Percentiles rank a stretch among this genome's conserved stretches.
phyloP scores from a whole-genome alignment of 2,888 invertebrate species.

The Neoascia interrupta region DNA sequence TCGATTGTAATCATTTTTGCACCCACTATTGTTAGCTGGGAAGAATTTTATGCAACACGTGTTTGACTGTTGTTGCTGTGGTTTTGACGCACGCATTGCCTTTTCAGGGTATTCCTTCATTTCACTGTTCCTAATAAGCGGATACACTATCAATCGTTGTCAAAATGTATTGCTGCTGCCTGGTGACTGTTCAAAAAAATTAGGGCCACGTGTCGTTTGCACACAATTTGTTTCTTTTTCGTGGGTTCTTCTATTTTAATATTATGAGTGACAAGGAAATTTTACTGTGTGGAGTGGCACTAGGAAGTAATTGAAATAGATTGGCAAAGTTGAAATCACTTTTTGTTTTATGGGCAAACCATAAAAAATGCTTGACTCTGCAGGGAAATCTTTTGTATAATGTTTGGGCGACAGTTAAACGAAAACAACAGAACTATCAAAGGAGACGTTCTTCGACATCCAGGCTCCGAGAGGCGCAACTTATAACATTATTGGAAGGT shows the following conservation, averaged over 20 bases:
- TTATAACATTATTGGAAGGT: too few species aligned
- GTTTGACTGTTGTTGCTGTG: too few species aligned
- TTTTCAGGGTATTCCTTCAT: too few species aligned
- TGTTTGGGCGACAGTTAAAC: neutral
- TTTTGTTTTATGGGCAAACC: slow-evolving; percentile 11
- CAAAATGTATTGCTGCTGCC: too few species aligned
- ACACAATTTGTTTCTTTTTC: neutral
- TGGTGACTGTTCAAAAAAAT: too few species aligned
- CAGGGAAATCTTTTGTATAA: neutral
- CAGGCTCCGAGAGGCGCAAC: too few species aligned
- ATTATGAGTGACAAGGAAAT: slow-evolving; percentile 28
- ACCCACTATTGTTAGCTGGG: too few species aligned
- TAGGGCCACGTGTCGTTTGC: slow-evolving; percentile 11
- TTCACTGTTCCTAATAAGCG: too few species aligned
- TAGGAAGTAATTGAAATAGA: slow-evolving; percentile 31
- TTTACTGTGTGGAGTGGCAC: neutral
- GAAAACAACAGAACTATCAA: neutral
- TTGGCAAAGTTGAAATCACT: slow-evolving; percentile 17
- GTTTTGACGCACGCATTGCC: too few species aligned
- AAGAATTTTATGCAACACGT: too few species aligned
- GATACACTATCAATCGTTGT: too few species aligned
- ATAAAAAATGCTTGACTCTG: neutral
- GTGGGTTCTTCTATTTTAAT: slow-evolving; percentile 9
- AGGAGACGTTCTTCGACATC: slow-evolving; percentile 3
- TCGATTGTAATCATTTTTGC: neutral